Evolutionary conservation across 2,888 invertebrate genomes (phyloP), one percentile per base, ranked within the genome.

Genomic region (Drosophila trichaetosa): DNA sequence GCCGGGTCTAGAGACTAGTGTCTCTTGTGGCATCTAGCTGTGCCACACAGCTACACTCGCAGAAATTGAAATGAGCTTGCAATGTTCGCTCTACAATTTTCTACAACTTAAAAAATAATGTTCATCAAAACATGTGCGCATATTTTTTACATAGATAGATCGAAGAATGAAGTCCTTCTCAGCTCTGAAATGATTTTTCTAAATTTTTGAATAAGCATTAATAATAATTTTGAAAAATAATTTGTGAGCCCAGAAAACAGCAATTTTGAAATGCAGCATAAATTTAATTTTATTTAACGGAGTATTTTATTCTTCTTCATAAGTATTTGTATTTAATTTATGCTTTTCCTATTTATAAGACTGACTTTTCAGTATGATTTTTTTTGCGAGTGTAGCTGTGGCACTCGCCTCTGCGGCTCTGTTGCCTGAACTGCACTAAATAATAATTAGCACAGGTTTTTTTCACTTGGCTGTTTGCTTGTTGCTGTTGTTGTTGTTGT

Each of bases 381-480:
- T 33, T 33, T 56, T 27, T n/a, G n/a, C n/a, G 13, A 29, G 56
- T 56, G 56, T 27, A 52, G n/a, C 27, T 38, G 53, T 48, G 61
- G 59, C 71, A 69, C 60, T 70, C 53, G 38, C 70, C 51, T 63
- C 61, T 49, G 66, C 38, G 42, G 42, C 62, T 46, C 59, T 66
- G 69, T 67, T 67, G 79, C 73, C 71, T 70, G 72, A 83, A 73
- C 78, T 83, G 87, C 86, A 87, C 90, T 91, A 91, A 90, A 90
- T 91, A 91, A 90, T 90, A 90, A 90, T 90, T 90, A 90, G 90
- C 91, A 88, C 91, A 91, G 90, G 91, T 90, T 90, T 87, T 87
- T 78, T 59, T 62, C 29, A 58, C 58, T 58, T 40, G 29, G 29
- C 52, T 62, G 38, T 73, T 70, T 24, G 24, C 59, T 56, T 69